Evolutionary conservation across 1,140 invertebrate species (phyloP), one percentile per base, ranked within the genome.

Genomic region (Fopius arisanus): DNA sequence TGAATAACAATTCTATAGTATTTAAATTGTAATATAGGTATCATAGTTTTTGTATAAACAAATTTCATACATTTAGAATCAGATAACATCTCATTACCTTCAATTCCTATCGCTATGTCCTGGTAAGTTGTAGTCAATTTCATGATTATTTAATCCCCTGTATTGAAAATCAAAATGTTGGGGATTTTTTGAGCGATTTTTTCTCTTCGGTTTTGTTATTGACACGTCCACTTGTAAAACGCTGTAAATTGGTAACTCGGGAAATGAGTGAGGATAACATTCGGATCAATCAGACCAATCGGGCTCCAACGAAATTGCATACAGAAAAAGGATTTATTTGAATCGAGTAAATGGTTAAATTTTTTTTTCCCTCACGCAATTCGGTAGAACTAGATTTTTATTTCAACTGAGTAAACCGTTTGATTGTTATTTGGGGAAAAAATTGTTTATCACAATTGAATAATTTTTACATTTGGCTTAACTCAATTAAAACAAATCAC

Each of bases 111-210:
- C 23, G 54, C 54, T 59, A 59, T 59, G 65, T 70, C 71, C 67
- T 73, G 84, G 83, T 86, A 86, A 86, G 86, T 86, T 83, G 51
- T 78, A 77, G 78, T 48, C 72, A 81, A 76, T 78, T 81, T 21
- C 67, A 59, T 77, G 70, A 70, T 51, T 68, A 70, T 70, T 70
- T 67, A 70, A 37, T 12, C 73, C 65, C 75, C 67, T 28, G 75
- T 68, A 72, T 75, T 69, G 26, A 48, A 54, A 10, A 33, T 26
- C 26, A 12, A 68, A 68, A 21, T 63, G 69, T 51, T 66, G n/a
- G 33, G 7, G 33, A 67, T 43, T 23, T 23, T 67, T 67, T 41
- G 41, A 12, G 37, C 19, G 16, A 41, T 26, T 21, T 23, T 26
- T 67, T 23, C 2, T 23, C 10, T 40, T 67, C 23, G 21, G 19